A percentile compares a stretch with the other conserved stretches of the same genome.
phyloP scores from a whole-genome alignment of 2,888 invertebrate genomes.

The Catocala sponsa region DNA sequence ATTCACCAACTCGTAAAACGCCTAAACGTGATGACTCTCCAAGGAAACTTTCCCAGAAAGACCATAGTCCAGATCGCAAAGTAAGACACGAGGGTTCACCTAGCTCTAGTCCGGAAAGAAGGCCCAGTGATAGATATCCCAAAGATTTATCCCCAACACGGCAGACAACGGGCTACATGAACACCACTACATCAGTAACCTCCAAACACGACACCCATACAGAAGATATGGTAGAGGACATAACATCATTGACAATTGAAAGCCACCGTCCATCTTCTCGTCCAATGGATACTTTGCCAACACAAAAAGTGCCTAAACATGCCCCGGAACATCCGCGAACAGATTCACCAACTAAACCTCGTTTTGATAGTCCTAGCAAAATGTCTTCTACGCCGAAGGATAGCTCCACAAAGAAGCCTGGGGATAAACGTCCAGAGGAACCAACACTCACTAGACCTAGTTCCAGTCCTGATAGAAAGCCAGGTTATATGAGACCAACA shows the following conservation, averaged over 20 bases:
- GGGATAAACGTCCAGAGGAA: constrained; percentile 24
- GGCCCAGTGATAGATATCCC: constrained; percentile 19
- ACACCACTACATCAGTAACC: constrained; percentile 38
- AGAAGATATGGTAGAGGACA: constrained; percentile 40
- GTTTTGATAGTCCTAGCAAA: constrained; percentile 13
- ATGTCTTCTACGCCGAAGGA: constrained; percentile 15
- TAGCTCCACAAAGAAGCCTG: constrained; percentile 13
- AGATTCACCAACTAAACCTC: constrained; percentile 20
- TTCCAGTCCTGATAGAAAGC: constrained; percentile 53
- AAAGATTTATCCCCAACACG: constrained; percentile 39
- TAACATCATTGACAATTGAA: constrained; percentile 28
- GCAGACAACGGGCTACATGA: constrained; percentile 36
- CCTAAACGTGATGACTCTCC: constrained; percentile 14
- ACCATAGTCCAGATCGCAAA: constrained; percentile 25
- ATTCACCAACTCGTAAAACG: constrained; percentile 11
- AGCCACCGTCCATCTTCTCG: constrained; percentile 14
- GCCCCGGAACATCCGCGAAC: constrained; percentile 9
- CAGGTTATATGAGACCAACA: constrained; percentile 43
- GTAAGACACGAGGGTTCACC: constrained; percentile 24
- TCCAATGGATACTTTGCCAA: constrained; percentile 17
- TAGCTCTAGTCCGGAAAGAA: constrained; percentile 25
- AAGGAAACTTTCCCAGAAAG: constrained; percentile 24
- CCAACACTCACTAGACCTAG: constrained; percentile 25
- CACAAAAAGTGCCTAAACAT: constrained; percentile 16
- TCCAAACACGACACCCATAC: constrained; percentile 40